phyloP scores from a whole-genome alignment of 2,113 vertebrate genomes.

The Nannospalax galili region DNA sequence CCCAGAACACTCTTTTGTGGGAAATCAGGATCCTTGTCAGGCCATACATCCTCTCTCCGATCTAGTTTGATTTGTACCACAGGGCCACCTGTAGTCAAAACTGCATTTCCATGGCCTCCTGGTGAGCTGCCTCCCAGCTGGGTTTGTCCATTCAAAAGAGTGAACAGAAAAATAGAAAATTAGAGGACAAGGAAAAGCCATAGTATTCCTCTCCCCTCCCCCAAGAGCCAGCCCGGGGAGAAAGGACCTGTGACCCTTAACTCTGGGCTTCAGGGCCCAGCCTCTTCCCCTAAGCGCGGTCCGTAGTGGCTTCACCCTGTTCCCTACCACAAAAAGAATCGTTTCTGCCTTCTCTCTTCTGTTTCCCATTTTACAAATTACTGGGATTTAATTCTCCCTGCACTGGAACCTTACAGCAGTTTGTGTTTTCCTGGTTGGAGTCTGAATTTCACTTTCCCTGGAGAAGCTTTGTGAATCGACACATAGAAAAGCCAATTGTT shows the following conservation, averaged over 20 bases:
- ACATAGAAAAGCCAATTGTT: neutral
- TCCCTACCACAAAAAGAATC: neutral
- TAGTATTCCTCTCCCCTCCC: neutral
- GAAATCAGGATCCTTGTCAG: neutral
- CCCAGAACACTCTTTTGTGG: neutral
- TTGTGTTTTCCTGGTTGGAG: constrained; percentile 30
- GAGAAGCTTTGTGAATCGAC: neutral
- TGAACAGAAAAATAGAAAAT: neutral
- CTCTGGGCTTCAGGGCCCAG: neutral
- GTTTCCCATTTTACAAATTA: neutral
- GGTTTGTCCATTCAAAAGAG: neutral
- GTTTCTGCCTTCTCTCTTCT: constrained; percentile 10
- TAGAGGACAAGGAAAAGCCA: neutral
- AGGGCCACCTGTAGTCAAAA: neutral
- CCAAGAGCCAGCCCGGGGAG: neutral
- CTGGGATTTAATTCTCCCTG: neutral
- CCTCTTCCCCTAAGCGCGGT: neutral
- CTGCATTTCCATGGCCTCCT: neutral
- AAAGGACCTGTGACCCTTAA: too few species aligned
- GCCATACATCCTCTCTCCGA: neutral
- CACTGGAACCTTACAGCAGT: neutral
- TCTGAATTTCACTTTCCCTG: neutral
- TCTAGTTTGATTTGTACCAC: neutral
- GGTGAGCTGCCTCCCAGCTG: neutral
- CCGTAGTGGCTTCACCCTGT: neutral